Conservation (phyloP, 2,797 vertebrate genomes). For the Sebastes miniatus region DNA sequence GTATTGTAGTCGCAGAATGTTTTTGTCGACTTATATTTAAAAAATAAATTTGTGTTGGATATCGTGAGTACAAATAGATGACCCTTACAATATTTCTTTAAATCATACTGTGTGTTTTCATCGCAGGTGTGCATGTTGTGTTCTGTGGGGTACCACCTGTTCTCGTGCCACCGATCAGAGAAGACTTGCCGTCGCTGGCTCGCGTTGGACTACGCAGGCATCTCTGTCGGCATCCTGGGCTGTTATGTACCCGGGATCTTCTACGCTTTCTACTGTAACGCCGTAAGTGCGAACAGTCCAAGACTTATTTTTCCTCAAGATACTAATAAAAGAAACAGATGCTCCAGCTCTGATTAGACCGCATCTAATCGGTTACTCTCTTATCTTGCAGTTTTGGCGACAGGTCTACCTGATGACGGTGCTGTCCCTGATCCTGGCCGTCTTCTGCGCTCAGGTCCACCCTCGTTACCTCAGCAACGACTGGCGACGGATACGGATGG, state of each 20-base stretch:
- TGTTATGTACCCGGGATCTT: slow-evolving; percentile 98
- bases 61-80: neutral
- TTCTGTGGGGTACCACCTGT: slow-evolving; percentile 97
- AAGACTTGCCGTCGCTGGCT: slow-evolving; percentile 96
- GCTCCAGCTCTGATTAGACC: neutral
- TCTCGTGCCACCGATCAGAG: slow-evolving; percentile 96
- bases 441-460: slow-evolving; percentile 96
- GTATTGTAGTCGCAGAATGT: neutral
- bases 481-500: slow-evolving; percentile 89
- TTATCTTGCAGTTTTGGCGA: slow-evolving; percentile 89
- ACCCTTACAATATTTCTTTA: neutral
- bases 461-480: slow-evolving; percentile 95
- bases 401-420: slow-evolving; percentile 94
- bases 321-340: neutral
- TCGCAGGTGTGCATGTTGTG: slow-evolving; percentile 96
- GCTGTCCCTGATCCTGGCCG: slow-evolving; percentile 93
- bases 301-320: neutral
- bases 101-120: neutral
- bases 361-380: neutral
- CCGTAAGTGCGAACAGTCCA: slow-evolving; percentile 79
- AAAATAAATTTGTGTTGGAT: neutral
- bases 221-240: slow-evolving; percentile 96
- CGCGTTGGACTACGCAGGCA: slow-evolving; percentile 95
- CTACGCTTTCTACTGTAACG: slow-evolving; percentile 97
- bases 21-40: neutral